Percentiles rank a stretch among this genome's conserved stretches.
phyloP scores from a whole-genome alignment of 1,140 invertebrate genomes.

The Drosophila athabasca region DNA sequence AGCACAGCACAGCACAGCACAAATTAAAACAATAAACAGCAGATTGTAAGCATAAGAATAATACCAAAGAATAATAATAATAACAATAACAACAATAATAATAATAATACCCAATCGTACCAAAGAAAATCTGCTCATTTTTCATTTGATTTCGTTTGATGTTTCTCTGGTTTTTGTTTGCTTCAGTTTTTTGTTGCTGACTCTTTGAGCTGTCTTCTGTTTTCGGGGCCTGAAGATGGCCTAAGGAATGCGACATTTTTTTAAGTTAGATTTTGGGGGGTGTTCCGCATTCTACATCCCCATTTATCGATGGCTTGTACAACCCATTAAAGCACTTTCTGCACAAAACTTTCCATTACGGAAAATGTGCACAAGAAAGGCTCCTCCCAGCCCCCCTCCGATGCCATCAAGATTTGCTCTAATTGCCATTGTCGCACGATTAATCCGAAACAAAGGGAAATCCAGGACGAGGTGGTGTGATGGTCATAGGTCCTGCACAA shows the following conservation, averaged over 20 bases:
- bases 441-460: conserved; percentile 35
- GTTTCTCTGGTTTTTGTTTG: conserved; percentile 1
- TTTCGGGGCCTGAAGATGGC: no score
- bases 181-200: conserved; percentile 3
- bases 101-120: conserved; percentile 33
- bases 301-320: no score
- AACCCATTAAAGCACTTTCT: no score
- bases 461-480: neutral
- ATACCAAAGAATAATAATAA: conserved; percentile 48
- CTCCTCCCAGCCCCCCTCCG: conserved; percentile 7
- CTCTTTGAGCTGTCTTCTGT: neutral
- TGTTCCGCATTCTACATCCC: no score
- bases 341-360: neutral
- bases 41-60: conserved; percentile 49
- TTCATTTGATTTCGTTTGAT: conserved; percentile 35
- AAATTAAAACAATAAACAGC: conserved; percentile 61
- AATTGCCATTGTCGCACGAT: conserved; percentile 43
- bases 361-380: conserved; percentile 1
- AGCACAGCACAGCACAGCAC: conserved; percentile 23
- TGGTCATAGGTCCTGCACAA: conserved; percentile 2
- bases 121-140: conserved; percentile 39
- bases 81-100: conserved; percentile 46
- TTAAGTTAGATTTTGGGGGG: no score
- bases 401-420: conserved; percentile 44
- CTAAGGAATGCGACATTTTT: no score